Conservation (phyloP, 2,888 invertebrate genomes). For the Mycalesis mineus region DNA sequence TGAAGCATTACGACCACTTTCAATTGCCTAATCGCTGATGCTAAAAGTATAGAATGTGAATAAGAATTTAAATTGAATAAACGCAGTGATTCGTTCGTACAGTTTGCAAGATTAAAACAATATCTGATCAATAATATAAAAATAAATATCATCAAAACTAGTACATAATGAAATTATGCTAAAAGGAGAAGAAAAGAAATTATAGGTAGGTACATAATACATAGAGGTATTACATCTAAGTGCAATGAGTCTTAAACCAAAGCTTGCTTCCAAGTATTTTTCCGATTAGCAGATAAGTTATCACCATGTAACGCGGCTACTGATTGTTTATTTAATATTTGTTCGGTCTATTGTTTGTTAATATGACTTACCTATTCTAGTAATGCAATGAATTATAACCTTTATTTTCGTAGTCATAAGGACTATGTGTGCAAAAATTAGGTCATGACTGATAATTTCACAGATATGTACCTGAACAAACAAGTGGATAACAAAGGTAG, state of each 20-base stretch:
- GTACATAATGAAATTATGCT: no score
- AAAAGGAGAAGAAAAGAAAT: no score
- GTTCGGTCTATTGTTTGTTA: constrained; percentile 8
- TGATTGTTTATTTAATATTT: constrained; percentile 18
- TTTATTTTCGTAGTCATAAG: background rate
- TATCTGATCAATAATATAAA: no score
- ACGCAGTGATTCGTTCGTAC: no score
- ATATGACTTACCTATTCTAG: background rate
- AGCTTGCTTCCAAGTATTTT: constrained; percentile 18
- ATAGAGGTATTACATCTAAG: no score
- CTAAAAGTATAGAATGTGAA: no score
- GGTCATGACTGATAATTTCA: constrained; percentile 3
- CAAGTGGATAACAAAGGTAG: constrained; percentile 5
- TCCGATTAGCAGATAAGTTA: constrained; percentile 22
- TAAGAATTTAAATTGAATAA: no score
- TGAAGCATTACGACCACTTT: no score
- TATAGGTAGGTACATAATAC: no score
- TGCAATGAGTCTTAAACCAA: constrained; percentile 8
- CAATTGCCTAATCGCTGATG: no score
- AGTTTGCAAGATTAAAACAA: no score
- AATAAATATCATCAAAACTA: no score
- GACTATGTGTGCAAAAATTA: background rate
- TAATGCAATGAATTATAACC: background rate
- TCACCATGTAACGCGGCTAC: constrained; percentile 13
- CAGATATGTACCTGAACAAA: constrained; percentile 1